Evolutionary conservation across 2,113 vertebrate species (phyloP), one percentile per base, ranked within the genome.

Genomic region (Todiramphus saurophagus): DNA sequence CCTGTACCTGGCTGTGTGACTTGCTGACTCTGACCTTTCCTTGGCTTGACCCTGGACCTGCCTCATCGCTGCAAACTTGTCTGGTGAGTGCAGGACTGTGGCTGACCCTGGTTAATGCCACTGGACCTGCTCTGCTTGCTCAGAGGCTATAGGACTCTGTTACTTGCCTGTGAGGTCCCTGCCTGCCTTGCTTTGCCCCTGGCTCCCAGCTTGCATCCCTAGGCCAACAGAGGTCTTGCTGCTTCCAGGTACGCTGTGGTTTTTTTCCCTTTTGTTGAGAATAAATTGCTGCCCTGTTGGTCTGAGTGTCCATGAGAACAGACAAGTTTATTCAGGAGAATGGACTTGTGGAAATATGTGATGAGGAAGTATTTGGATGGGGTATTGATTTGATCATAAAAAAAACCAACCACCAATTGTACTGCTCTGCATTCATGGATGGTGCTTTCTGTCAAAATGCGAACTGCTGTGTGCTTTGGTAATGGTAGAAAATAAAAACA

Each of bases 161-260:
- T 41, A 16, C 58, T 55, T 50, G 3, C 24, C 35, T 51, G 35
- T n/a, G 76, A 68, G 24, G 9, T 67, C 46, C 14, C 15, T 92
- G 41, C 28, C 33, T 76, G 30, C 35, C n/a, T 67, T 48, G 13
- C 58, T 60, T 77, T 60, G 60, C 17, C 7, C 8, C n/a, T 73
- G 59, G 16, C 28, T 39, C 8, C 23, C 0, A 0, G 10, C 25
- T 75, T 3, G 1, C 14, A 20, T 53, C 9, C 14, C 6, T 56
- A 35, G 55, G 5, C 33, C 25, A 28, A 16, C 27, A 86, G 35
- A 73, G 41, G 27, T 58, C 44, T 77, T 67, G n/a, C 28, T 56
- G 70, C n/a, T 58, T 25, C 28, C 35, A 64, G 41, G 20, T 44
- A 27, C 1, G 19, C 35, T 51, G 5, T 14, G 13, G 3, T 39